phyloP scores from a whole-genome alignment of 2,797 vertebrate species.

The Falco novaeseelandiae region DNA sequence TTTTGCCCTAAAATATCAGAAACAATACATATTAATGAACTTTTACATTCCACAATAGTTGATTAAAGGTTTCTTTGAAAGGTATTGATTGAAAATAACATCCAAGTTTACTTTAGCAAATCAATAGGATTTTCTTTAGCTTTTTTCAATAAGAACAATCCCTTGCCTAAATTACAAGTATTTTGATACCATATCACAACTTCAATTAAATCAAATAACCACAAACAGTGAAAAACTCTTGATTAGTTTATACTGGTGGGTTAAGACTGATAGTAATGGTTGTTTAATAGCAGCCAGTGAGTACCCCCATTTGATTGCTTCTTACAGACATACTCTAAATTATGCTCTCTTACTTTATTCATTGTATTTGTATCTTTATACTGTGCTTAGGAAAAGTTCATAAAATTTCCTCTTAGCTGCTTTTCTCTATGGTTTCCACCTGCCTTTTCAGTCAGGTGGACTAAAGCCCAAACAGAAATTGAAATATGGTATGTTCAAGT shows the following conservation, averaged over 20 bases:
- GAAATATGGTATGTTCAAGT: rapidly evolving
- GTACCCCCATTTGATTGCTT: background rate
- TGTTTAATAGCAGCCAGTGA: background rate
- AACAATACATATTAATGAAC: background rate
- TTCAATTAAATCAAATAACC: background rate
- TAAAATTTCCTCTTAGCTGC: background rate
- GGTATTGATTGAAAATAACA: background rate
- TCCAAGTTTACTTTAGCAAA: background rate
- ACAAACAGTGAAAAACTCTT: background rate
- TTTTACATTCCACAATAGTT: background rate
- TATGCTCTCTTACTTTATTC: background rate
- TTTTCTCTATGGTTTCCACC: background rate
- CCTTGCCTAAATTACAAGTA: background rate
- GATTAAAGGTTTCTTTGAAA: background rate
- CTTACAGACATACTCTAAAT: background rate
- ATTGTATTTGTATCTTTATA: background rate
- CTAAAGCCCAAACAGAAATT: background rate
- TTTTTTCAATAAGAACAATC: background rate
- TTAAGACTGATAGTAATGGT: background rate
- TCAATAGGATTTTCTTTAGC: background rate
- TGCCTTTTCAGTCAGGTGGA: background rate
- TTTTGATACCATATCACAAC: background rate
- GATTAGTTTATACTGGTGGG: background rate
- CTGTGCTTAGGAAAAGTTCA: background rate
- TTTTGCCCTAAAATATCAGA: background rate